phyloP scores from a whole-genome alignment of 1,140 invertebrate species.

The Arion vulgaris region DNA sequence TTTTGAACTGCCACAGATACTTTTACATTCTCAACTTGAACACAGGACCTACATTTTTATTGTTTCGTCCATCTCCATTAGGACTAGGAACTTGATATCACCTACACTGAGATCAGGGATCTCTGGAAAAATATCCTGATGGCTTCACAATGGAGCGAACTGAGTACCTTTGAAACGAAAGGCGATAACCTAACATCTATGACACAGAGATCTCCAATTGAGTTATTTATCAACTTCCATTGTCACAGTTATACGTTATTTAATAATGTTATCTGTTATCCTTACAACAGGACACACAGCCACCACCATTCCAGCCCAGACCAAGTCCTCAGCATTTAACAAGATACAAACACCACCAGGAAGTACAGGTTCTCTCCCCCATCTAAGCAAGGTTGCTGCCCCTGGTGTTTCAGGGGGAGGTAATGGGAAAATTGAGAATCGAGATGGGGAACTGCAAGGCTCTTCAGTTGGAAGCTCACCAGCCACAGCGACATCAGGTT shows the following conservation, averaged over 20 bases:
- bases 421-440: not conserved
- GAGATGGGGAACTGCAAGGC: not conserved
- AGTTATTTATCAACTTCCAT: too few relatives aligned
- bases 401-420: not conserved
- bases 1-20: too few relatives aligned
- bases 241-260: not conserved
- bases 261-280: not conserved
- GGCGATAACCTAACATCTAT: too few relatives aligned
- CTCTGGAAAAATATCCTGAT: too few relatives aligned
- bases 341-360: slow-evolving; percentile 24
- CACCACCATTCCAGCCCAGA: not conserved
- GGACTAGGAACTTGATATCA: too few relatives aligned
- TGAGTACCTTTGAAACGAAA: too few relatives aligned
- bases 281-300: not conserved
- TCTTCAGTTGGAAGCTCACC: not conserved
- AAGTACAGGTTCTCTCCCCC: slow-evolving; percentile 26
- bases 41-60: too few relatives aligned
- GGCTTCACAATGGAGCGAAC: too few relatives aligned
- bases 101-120: too few relatives aligned
- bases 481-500: not conserved
- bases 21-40: too few relatives aligned
- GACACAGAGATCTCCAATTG: too few relatives aligned
- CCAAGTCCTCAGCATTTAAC: slow-evolving; percentile 9
- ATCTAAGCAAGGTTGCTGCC: not conserved
- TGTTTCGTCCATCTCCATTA: too few relatives aligned